A percentile compares a stretch with the other conserved stretches of the same genome.
Conservation (phyloP, 92 coral and sea anemone genomes). For the Palythoa grandis region DNA sequence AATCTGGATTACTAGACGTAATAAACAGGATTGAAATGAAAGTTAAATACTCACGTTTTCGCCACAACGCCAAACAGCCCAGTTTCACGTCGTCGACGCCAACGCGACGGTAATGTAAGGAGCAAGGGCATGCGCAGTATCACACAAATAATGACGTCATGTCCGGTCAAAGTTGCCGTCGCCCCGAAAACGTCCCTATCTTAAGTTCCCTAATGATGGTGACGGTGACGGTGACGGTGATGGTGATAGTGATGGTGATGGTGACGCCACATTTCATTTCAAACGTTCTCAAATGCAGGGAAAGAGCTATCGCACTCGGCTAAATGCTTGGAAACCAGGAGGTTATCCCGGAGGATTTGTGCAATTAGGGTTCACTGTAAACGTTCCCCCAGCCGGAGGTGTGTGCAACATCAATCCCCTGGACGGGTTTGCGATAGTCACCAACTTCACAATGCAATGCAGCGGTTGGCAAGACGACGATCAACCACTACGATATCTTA, state of each 20-base stretch:
- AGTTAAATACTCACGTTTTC: neutral
- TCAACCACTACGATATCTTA: conserved; percentile 77
- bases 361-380: conserved; percentile 74
- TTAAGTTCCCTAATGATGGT: too few species aligned
- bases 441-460: conserved; percentile 74
- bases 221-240: too few species aligned
- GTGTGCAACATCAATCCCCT: conserved; percentile 62
- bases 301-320: conserved; percentile 63
- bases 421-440: conserved; percentile 83
- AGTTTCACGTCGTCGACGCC: too few species aligned
- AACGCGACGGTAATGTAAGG: too few species aligned
- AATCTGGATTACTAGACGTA: neutral
- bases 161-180: too few species aligned
- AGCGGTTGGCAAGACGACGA: conserved; percentile 86
- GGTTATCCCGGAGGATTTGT: conserved; percentile 82
- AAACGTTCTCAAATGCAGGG: neutral
- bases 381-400: conserved; percentile 80
- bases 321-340: conserved; percentile 90
- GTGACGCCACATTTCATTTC: neutral
- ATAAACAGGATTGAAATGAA: neutral
- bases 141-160: neutral
- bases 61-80: neutral
- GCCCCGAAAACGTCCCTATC: too few species aligned
- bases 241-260: too few species aligned
- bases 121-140: conserved; percentile 6